Evolutionary conservation across 2,797 vertebrate genomes (phyloP).

Genomic region (Peromyscus melanophrys): DNA sequence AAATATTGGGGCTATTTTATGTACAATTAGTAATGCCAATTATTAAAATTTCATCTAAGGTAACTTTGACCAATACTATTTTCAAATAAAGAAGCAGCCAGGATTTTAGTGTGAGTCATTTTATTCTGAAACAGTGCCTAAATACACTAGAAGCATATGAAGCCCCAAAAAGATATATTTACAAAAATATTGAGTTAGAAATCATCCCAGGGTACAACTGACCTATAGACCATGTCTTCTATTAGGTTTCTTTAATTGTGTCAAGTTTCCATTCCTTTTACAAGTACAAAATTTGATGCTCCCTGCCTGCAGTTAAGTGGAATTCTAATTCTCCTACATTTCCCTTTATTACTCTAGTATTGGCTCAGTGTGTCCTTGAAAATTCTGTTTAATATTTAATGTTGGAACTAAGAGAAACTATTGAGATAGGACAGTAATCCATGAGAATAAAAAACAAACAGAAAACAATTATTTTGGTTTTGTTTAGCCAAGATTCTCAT

Average conservation of each 20-base stretch:
- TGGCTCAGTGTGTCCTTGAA: background rate
- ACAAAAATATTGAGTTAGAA: background rate
- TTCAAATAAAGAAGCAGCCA: background rate
- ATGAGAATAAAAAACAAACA: background rate
- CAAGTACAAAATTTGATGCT: background rate
- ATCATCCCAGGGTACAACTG: background rate
- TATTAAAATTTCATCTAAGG: background rate
- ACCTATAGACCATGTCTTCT: background rate
- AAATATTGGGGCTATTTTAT: background rate
- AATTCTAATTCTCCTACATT: background rate
- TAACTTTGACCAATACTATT: slow-evolving; percentile 39
- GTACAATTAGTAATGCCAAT: background rate
- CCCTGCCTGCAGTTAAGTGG: background rate
- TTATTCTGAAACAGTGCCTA: background rate
- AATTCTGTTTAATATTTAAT: background rate
- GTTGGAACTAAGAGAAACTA: background rate
- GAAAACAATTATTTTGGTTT: background rate
- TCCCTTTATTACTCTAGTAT: background rate
- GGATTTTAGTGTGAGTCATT: background rate
- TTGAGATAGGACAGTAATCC: background rate
- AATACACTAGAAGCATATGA: background rate
- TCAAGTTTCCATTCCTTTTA: background rate
- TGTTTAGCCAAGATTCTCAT: background rate
- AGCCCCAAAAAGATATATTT: background rate
- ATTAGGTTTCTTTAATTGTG: background rate